These are phyloP conservation scores for Nomada ferruginata DNA, from an alignment of 2,888 invertebrate genomes.

Conservation along the genomic window DNA sequence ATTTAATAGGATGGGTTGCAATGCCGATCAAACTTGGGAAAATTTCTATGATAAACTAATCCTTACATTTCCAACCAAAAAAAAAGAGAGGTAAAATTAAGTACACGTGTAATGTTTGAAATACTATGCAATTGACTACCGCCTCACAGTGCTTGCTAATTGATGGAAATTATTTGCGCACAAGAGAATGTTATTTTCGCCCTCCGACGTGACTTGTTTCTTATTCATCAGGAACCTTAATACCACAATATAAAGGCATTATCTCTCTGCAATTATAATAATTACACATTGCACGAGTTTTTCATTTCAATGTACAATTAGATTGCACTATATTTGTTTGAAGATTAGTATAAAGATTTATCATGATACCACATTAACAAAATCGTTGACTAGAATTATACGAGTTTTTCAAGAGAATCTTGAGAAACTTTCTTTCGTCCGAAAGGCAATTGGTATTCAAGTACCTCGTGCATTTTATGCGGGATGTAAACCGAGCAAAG, in stretches of 20 bases:
- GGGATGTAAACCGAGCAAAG: constrained; percentile 50
- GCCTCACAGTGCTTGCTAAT: background rate
- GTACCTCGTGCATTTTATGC: constrained; percentile 52
- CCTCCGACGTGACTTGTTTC: constrained; percentile 11
- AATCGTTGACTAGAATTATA: background rate
- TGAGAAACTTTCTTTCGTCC: constrained; percentile 64
- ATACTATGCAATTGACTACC: background rate
- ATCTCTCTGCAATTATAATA: background rate
- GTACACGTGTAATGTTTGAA: too few relatives aligned
- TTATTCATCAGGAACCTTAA: background rate
- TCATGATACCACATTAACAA: too few relatives aligned
- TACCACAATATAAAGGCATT: background rate
- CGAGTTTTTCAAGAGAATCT: constrained; percentile 27
- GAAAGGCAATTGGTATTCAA: constrained; percentile 61
- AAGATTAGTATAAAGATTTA: background rate
- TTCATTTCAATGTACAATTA: background rate
- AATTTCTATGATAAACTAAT: too few relatives aligned
- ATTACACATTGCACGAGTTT: background rate
- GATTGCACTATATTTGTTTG: background rate
- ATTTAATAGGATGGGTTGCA: background rate
- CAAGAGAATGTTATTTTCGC: background rate
- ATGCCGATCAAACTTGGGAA: background rate
- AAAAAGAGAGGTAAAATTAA: too few relatives aligned
- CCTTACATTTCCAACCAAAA: background rate
- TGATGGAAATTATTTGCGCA: background rate